A percentile compares a stretch with the other conserved stretches of the same genome.
Evolutionary conservation across 1,140 invertebrate genomes (phyloP).

Genomic region (Neodiprion virginianus): DNA sequence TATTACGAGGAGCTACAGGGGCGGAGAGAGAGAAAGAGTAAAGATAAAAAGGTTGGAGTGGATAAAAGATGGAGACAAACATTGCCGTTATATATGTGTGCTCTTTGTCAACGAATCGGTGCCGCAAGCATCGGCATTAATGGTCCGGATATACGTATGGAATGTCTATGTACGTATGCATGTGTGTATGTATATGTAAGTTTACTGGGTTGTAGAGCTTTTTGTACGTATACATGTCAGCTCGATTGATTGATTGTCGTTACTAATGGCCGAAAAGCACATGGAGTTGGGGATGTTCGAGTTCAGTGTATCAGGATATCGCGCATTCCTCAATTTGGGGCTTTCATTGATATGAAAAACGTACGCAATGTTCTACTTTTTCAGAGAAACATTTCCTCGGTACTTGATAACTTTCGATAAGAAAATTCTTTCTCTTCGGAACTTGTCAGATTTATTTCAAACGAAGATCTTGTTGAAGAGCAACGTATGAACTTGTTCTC

Average conservation of each 20-base stretch:
- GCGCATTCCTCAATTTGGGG: not conserved
- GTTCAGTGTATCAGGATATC: not conserved
- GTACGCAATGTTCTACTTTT: no score
- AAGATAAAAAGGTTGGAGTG: not conserved
- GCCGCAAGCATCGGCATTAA: not conserved
- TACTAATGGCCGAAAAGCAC: not conserved
- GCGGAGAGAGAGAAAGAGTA: not conserved
- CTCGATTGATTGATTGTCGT: conserved; percentile 2
- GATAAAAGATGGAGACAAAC: not conserved
- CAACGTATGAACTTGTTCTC: no score
- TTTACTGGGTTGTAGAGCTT: no score
- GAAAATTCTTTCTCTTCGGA: no score
- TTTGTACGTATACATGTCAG: not conserved
- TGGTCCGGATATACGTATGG: not conserved
- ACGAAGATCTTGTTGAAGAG: no score
- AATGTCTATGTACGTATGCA: no score
- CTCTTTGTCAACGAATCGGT: not conserved
- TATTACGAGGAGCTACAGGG: not conserved
- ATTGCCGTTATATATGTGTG: not conserved
- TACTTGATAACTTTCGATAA: no score
- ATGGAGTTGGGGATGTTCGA: not conserved
- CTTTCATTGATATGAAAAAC: no score
- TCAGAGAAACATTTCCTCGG: no score
- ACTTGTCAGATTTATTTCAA: no score
- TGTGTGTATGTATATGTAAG: no score